Evolutionary conservation across 1,140 invertebrate genomes (phyloP), one percentile per base, ranked within the genome.

Genomic region (Mactra quadrangularis): DNA sequence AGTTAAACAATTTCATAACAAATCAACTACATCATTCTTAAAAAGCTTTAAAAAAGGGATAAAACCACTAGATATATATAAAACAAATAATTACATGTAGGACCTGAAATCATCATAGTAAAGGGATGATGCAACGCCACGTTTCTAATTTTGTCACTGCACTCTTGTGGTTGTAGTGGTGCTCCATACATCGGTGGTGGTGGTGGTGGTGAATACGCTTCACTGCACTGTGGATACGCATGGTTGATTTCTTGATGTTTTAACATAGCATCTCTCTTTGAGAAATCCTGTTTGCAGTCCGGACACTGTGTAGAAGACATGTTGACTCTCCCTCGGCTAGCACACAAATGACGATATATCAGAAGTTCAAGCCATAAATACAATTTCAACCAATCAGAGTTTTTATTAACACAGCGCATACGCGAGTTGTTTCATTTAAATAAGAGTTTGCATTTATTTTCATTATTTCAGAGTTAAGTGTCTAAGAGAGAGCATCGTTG

Each of bases 321-420:
- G 11, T 64, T 64, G 60, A 64, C 60, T 64, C 60, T 64, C 60
- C 27, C 9, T 19, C 22, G 53, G 53, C 53, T 57, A 22, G 27
- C 22, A 9, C 7, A 57, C 53, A 57, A 13, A 57, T 57, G 53
- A 7, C 7, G 7, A 57, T 27, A n/a, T 27, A 27, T 22, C n/a
- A n/a, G 11, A 13, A n/a, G 11, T 50, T 50, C n/a, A 13, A 11
- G n/a, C 47, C 47, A 11, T 11, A 13, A 50, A 13, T 50, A 13
- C 11, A 13, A 50, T 50, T n/a, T 13, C 11, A n/a, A 13, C 11
- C 47, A 50, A 11, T n/a, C 11, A 50, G n/a, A 13, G 47, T 50
- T 50, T 50, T 50, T 13, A 50, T n/a, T n/a, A 50, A 50, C n/a
- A 11, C 11, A 50, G n/a, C n/a, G 47, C 47, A 13, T 50, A 13